phyloP scores from a whole-genome alignment of 2,113 vertebrate species.

The Australoheros scitulus region DNA sequence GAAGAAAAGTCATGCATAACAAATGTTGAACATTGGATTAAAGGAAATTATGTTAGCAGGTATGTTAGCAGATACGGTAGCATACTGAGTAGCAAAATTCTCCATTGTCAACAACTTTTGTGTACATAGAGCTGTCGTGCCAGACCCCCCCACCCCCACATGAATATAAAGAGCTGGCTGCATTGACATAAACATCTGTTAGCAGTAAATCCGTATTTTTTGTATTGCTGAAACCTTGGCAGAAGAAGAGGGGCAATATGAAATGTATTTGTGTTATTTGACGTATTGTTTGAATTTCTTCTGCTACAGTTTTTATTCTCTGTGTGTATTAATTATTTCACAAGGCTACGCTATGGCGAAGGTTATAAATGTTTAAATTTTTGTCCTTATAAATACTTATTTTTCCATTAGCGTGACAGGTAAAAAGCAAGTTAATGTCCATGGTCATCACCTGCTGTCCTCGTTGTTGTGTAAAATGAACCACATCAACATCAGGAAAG shows the following conservation, averaged over 20 bases:
- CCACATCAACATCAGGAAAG: background rate
- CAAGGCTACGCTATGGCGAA: background rate
- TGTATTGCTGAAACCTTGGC: background rate
- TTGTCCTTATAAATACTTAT: background rate
- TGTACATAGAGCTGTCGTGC: no score
- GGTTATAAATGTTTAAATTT: background rate
- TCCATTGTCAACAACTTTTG: no score
- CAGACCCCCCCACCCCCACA: no score
- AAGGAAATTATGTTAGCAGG: no score
- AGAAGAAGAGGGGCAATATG: background rate
- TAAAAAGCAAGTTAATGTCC: background rate
- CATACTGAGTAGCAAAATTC: no score
- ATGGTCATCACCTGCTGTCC: background rate
- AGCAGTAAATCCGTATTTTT: background rate
- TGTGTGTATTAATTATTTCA: background rate
- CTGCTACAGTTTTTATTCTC: accelerated
- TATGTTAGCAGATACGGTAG: no score
- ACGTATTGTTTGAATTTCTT: background rate
- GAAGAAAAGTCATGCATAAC: no score
- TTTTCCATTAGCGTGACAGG: background rate
- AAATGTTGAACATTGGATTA: no score
- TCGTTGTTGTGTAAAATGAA: background rate
- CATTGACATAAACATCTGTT: background rate
- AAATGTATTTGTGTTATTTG: background rate
- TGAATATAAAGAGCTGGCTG: background rate